phyloP scores from a whole-genome alignment of 2,113 vertebrate genomes.

The Campylomormyrus tamandua region DNA sequence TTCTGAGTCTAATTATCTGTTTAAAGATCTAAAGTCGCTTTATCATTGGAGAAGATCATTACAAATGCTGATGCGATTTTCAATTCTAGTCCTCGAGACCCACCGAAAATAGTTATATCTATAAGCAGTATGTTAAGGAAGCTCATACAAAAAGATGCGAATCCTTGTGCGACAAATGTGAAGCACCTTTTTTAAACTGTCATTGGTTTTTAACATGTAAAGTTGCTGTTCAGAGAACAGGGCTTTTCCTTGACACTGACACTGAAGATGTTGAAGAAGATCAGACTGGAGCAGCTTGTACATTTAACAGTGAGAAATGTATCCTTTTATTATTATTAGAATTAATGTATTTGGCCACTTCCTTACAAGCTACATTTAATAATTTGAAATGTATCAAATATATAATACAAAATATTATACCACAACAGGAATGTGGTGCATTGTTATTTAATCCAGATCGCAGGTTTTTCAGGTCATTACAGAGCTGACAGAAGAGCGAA shows the following conservation, averaged over 20 bases:
- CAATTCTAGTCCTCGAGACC: neutral
- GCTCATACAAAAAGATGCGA: neutral
- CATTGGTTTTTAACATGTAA: neutral
- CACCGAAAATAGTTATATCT: neutral
- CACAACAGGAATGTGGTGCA: neutral
- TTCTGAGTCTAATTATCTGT: neutral
- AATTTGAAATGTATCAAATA: neutral
- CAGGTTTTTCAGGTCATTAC: neutral
- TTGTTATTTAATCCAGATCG: neutral
- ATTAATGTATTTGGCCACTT: neutral
- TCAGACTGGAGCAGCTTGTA: constrained; percentile 21
- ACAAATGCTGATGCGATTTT: neutral
- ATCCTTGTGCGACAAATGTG: neutral
- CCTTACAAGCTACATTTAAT: neutral
- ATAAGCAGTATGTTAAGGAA: neutral
- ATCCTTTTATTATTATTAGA: constrained; percentile 52
- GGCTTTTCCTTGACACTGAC: constrained; percentile 54
- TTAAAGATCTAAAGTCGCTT: neutral
- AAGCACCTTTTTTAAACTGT: neutral
- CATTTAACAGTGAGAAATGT: constrained; percentile 56
- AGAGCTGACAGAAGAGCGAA: neutral
- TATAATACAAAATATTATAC: neutral
- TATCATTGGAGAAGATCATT: neutral
- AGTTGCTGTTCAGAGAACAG: neutral
- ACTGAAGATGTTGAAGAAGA: constrained; percentile 62